A percentile compares a stretch with the other conserved stretches of the same genome.
Conservation (phyloP, 2,113 vertebrate species). For the Papio anubis region DNA sequence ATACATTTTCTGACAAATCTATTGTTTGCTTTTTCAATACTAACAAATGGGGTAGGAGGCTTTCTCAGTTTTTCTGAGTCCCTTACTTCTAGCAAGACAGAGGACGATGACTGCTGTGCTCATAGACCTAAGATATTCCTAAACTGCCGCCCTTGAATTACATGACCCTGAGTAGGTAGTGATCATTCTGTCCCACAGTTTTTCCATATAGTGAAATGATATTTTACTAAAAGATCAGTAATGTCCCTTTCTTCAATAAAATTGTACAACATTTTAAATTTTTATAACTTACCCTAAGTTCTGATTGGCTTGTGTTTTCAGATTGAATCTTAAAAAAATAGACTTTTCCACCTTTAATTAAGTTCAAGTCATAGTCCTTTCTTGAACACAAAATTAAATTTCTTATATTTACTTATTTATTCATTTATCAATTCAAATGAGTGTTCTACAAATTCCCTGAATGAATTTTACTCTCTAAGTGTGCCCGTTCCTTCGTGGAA, state of each 20-base stretch:
- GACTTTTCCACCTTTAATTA: neutral
- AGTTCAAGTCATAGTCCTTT: neutral
- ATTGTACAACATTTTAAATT: neutral
- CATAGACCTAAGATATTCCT: neutral
- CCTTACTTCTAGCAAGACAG: neutral
- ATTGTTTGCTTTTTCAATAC: neutral
- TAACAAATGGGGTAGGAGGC: neutral
- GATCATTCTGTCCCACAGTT: neutral
- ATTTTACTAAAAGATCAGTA: neutral
- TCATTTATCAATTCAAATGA: neutral
- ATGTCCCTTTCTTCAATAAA: neutral
- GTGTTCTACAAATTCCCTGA: neutral
- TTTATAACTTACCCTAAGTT: neutral
- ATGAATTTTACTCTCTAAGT: neutral
- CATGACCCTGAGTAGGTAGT: neutral
- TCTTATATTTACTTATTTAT: neutral
- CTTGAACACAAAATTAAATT: neutral
- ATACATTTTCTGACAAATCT: neutral
- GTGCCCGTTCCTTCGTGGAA: neutral
- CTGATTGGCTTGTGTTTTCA: neutral
- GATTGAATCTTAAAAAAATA: neutral
- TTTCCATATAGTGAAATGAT: neutral
- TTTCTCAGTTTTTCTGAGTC: neutral
- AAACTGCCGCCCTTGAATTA: neutral
- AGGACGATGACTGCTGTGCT: neutral